Evolutionary conservation across 2,797 vertebrate genomes (phyloP), one percentile per base, ranked within the genome.

Genomic region (Alcedo quadribrachys): DNA sequence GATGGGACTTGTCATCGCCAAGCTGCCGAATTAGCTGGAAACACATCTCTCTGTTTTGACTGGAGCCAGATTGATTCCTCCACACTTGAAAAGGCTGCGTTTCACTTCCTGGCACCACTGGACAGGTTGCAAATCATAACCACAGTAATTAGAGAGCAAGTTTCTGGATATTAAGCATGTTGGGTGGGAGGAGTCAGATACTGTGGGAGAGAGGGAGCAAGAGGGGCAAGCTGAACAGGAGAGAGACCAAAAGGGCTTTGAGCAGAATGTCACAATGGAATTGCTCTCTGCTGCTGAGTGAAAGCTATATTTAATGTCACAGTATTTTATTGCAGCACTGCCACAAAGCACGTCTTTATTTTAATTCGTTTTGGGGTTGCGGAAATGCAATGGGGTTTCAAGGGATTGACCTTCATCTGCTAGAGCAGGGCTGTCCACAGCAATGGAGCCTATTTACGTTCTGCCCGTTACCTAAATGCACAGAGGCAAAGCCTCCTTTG

Each of bases 51-150:
- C 68, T 96, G 71, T 94, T 97, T 96, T 96, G 96, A 94, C 92
- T 96, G n/a, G 16, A 92, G 75, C 24, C 82, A 85, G 79, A 81
- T 88, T 93, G 89, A 94, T 88, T 92, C 70, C 74, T 84, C 79
- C 94, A 71, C 90, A 74, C 85, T 95, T 95, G 81, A 92, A 97
- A 97, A 94, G 78, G 70, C 92, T 90, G 62, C 2, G 2, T 95
- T 92, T 97, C 68, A 54, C 92, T 97, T 96, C 66, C 94, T 93
- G 92, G 89, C 90, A 93, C 90, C 51, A 2, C 71, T 58, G 92
- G 92, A 89, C 95, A 96, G 86, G 82, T 93, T 96, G 93, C 91
- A 98, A 97, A 97, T 97, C 91, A 91, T 94, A 95, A 75, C n/a
- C 65, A n/a, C 15, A 12, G 83, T 95, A 97, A 97, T 96, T 97